Evolutionary conservation across 2,797 vertebrate genomes (phyloP).

Genomic region (Malurus splendens): DNA sequence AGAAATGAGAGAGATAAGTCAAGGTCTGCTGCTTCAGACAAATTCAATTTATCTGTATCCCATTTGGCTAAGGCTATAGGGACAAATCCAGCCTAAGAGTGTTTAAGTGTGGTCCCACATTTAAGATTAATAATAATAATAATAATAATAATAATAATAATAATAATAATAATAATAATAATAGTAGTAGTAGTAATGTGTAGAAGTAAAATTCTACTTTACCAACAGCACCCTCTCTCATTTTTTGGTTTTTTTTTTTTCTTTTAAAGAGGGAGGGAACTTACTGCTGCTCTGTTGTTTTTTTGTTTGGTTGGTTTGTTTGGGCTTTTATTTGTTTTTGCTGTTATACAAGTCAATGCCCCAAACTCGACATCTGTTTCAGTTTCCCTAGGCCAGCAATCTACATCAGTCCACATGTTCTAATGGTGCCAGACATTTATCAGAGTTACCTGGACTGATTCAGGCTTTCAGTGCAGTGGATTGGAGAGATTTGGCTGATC

Average conservation of each 20-base stretch:
- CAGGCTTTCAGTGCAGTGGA: neutral
- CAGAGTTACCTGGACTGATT: neutral
- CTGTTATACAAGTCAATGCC: neutral
- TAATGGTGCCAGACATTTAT: neutral
- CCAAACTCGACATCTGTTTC: neutral
- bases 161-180: neutral
- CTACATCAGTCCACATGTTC: accelerated
- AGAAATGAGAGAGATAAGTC: neutral
- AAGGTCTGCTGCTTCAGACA: neutral
- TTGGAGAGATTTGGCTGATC: neutral
- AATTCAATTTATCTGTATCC: neutral
- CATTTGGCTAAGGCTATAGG: neutral
- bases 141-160: too few species aligned
- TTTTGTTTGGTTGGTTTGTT: neutral
- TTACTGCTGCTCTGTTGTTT: neutral
- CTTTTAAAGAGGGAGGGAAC: neutral
- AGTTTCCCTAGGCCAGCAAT: neutral
- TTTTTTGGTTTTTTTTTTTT: neutral
- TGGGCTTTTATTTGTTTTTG: neutral
- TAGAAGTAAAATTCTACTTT: neutral
- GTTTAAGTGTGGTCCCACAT: neutral
- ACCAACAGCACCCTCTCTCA: accelerated
- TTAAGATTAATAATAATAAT: neutral
- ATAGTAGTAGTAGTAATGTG: accelerated
- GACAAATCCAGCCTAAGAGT: neutral